phyloP scores from a whole-genome alignment of 2,888 invertebrate species.

The Hyposoter didymator region DNA sequence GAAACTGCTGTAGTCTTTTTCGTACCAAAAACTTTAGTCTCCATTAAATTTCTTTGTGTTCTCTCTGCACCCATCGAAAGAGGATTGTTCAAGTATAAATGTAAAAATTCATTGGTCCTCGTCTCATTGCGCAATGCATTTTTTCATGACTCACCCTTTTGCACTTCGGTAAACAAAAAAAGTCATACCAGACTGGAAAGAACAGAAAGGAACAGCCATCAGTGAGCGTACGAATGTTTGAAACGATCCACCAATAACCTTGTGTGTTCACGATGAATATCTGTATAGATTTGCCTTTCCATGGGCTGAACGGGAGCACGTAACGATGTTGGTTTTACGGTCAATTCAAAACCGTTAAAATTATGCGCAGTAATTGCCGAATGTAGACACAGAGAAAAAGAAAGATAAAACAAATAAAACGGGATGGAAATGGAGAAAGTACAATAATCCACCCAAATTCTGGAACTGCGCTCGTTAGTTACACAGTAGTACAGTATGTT shows the following conservation, averaged over 20 bases:
- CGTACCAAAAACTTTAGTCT: too few species aligned
- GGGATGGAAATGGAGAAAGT: slow-evolving; percentile 30
- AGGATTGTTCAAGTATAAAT: not conserved
- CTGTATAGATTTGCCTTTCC: slow-evolving; percentile 1
- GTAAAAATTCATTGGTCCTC: not conserved
- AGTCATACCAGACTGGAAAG: not conserved
- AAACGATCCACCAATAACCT: not conserved
- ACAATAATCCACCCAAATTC: slow-evolving; percentile 38
- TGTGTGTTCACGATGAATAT: not conserved
- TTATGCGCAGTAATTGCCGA: slow-evolving; percentile 54
- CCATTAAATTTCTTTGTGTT: not conserved
- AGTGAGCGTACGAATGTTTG: slow-evolving; percentile 24
- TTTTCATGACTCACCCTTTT: not conserved
- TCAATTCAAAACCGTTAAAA: slow-evolving; percentile 62
- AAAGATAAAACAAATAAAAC: slow-evolving; percentile 28
- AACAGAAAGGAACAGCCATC: slow-evolving; percentile 42
- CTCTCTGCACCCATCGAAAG: not conserved
- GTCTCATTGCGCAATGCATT: not conserved
- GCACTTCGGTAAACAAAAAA: not conserved
- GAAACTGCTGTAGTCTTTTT: slow-evolving; percentile 10
- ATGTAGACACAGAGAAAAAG: slow-evolving; percentile 36
- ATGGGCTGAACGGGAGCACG: slow-evolving; percentile 34
- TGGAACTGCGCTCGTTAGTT: slow-evolving; percentile 58
- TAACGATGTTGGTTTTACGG: slow-evolving; percentile 64
- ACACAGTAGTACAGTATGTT: slow-evolving; percentile 39